Base-by-base conservation (phyloP, 2,888 invertebrate genomes). In the Tupiocoris notatus region DNA sequence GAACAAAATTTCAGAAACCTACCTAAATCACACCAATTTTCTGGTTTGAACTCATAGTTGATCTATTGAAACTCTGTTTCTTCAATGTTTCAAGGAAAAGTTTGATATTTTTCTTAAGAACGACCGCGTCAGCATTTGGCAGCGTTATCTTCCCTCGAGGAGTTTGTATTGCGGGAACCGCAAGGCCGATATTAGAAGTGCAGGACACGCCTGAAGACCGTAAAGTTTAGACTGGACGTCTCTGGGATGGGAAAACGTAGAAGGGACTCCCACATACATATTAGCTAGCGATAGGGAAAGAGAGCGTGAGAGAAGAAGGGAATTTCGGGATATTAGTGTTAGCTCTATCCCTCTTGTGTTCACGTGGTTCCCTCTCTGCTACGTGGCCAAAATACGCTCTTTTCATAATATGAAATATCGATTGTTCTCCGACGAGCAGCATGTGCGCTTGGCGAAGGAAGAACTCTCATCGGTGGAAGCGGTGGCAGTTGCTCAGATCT, bases 401-500 rank as follows among this genome's bases (percentile, higher is more conserved):
- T 77, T 77, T 77, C 78, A 79, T 79, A 79, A 79, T 79, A 79
- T 79, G 79, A 79, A 77, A 78, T 79, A 79, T 77, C 79, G 79
- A 77, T 78, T 79, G 78, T 78, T 74, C 39, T 39, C 39, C 39
- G 39, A 67, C 39, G 77, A 64, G 76, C 74, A 77, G 75, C 75
- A 77, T 77, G 76, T 77, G 77, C 78, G 76, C 39, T 39, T 39
- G 3, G 39, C 39, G 39, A 39, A 39, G 39, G 39, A 39, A 39
- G 39, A n/a, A 39, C 39, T 39, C 39, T 39, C 39, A 39, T 39
- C 39, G 39, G 12, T 39, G 12, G 39, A 39, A 39, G 39, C 39
- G 39, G n/a, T n/a, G n/a, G 39, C 39, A 39, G 39, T 12, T 7
- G 39, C 39, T 39, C 39, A 39, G 12, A 39, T 12, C 39, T 39